Conservation (phyloP, 2,797 vertebrate genomes). For the Perodicticus potto region DNA sequence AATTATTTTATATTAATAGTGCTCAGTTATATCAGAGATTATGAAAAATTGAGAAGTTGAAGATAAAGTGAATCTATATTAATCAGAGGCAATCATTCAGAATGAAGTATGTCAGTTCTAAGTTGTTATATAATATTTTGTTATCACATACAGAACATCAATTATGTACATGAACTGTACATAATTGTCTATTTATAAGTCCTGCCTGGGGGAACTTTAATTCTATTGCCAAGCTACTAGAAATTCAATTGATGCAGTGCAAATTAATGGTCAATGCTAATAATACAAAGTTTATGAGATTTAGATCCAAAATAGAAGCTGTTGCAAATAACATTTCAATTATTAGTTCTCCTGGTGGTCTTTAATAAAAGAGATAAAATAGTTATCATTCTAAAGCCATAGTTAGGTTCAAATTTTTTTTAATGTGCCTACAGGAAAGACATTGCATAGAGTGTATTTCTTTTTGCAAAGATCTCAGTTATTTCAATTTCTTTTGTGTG, state of each 20-base stretch:
- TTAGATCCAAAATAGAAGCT: constrained; percentile 75
- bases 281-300: constrained; percentile 82
- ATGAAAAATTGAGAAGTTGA: constrained; percentile 25
- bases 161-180: constrained; percentile 72
- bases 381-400: constrained; percentile 58
- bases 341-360: constrained; percentile 78
- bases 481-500: constrained; percentile 64
- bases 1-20: constrained; percentile 59
- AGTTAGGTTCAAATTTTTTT: constrained; percentile 49
- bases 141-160: constrained; percentile 75
- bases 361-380: constrained; percentile 81
- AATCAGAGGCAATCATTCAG: constrained; percentile 69
- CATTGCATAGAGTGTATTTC: background rate
- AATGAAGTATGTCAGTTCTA: constrained; percentile 38
- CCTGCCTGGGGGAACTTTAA: constrained; percentile 75
- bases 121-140: constrained; percentile 71
- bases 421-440: constrained; percentile 54
- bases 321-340: constrained; percentile 80
- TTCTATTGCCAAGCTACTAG: constrained; percentile 79
- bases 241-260: constrained; percentile 82
- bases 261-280: constrained; percentile 85
- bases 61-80: constrained; percentile 37
- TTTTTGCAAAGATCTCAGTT: constrained; percentile 65
- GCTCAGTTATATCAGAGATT: constrained; percentile 12
- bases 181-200: constrained; percentile 79